phyloP scores from a whole-genome alignment of 1,140 invertebrate genomes.

The Pseudomyrmex dendroicus region DNA sequence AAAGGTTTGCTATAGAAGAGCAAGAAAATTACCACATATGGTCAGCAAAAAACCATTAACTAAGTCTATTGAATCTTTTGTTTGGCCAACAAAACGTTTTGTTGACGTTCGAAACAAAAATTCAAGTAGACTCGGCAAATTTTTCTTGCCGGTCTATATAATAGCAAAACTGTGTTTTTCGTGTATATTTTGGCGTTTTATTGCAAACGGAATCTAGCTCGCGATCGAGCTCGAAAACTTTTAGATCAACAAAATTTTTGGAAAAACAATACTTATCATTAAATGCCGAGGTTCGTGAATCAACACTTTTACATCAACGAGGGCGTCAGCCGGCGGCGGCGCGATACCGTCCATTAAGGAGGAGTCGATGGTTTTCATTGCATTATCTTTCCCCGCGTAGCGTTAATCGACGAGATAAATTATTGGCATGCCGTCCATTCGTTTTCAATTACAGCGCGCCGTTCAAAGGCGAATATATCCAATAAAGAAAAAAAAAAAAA shows the following conservation, averaged over 20 bases:
- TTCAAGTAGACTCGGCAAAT: too few relatives aligned
- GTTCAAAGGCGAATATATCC: not conserved
- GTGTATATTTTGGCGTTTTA: too few relatives aligned
- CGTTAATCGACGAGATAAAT: conserved; percentile 17
- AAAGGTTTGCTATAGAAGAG: too few relatives aligned
- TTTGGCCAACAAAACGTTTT: too few relatives aligned
- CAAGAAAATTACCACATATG: too few relatives aligned
- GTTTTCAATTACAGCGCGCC: conserved; percentile 18
- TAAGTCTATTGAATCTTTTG: too few relatives aligned
- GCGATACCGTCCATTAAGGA: conserved; percentile 16
- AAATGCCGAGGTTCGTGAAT: not conserved
- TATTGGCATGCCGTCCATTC: conserved; percentile 7
- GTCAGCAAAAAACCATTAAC: too few relatives aligned
- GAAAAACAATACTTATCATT: not conserved
- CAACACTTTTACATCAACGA: not conserved
- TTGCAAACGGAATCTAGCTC: too few relatives aligned
- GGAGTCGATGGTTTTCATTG: conserved; percentile 15
- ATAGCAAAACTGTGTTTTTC: too few relatives aligned
- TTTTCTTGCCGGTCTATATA: too few relatives aligned
- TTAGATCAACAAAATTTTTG: not conserved
- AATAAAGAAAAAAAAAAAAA: not conserved
- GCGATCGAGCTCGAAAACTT: too few relatives aligned
- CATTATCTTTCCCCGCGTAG: conserved; percentile 5
- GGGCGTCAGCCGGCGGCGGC: not conserved
- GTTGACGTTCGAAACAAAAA: too few relatives aligned